A percentile compares a stretch with the other conserved stretches of the same genome.
These are phyloP conservation scores for Pipistrellus pygmaeus DNA, from an alignment of 2,797 vertebrate genomes.

Conservation along the genomic window DNA sequence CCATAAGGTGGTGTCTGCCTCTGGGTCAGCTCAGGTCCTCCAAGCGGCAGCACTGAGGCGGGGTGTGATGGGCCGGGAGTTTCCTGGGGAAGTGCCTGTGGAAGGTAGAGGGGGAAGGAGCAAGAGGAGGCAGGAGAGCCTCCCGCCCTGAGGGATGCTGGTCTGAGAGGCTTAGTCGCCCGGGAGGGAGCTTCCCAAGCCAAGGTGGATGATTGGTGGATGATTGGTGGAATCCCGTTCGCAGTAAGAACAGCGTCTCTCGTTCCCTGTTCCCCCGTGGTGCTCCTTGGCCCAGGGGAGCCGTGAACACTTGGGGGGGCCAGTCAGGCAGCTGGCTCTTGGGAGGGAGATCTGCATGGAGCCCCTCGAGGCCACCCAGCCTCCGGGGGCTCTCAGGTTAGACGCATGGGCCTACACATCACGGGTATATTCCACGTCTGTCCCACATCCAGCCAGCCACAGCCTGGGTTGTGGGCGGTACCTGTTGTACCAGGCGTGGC, in stretches of 20 bases:
- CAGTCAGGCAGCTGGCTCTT: neutral
- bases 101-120: neutral
- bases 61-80: neutral
- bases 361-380: neutral
- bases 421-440: neutral
- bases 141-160: accelerated
- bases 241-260: neutral
- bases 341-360: neutral
- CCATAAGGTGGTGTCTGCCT: neutral
- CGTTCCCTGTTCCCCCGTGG: accelerated
- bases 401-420: accelerated
- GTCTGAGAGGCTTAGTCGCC: neutral
- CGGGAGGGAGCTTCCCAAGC: neutral
- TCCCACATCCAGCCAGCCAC: neutral
- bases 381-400: neutral
- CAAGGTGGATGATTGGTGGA: accelerated
- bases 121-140: neutral
- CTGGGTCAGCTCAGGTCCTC: neutral
- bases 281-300: neutral
- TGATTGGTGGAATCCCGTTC: accelerated
- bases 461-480: neutral
- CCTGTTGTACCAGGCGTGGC: accelerated
- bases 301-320: accelerated
- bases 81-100: neutral
- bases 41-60: neutral